Conservation (phyloP, 2,888 invertebrate genomes). For the Seira ritae region DNA sequence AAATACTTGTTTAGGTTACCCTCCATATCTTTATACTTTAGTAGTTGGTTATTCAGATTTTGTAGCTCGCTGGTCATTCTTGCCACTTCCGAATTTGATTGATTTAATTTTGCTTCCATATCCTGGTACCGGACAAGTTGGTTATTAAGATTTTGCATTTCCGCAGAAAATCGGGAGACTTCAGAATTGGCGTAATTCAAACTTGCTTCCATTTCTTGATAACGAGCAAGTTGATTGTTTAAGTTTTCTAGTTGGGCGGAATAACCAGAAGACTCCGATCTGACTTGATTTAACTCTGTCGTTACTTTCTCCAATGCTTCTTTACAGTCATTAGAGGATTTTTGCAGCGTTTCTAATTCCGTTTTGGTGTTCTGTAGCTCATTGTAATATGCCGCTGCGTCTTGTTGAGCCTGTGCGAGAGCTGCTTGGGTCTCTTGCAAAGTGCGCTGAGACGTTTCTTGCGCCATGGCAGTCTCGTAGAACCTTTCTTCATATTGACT, state of each 20-base stretch:
- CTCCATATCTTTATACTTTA: constrained; percentile 27
- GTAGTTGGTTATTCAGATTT: constrained; percentile 23
- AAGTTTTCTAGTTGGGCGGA: constrained; percentile 21
- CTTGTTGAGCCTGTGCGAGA: constrained; percentile 36
- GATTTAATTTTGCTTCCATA: constrained; percentile 23
- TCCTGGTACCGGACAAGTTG: constrained; percentile 23
- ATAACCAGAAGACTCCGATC: constrained; percentile 11
- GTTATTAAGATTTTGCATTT: constrained; percentile 27
- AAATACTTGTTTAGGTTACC: constrained; percentile 31
- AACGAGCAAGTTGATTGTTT: constrained; percentile 23
- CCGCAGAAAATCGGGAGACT: background rate
- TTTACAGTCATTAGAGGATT: constrained; percentile 6
- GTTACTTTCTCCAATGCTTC: background rate
- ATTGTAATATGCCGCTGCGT: constrained; percentile 27
- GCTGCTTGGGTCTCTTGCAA: constrained; percentile 28
- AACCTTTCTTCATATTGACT: constrained; percentile 35
- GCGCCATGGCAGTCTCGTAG: background rate
- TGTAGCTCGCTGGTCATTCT: background rate
- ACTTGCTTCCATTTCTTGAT: constrained; percentile 22
- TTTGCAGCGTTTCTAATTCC: constrained; percentile 32
- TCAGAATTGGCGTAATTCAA: constrained; percentile 23
- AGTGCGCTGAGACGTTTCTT: constrained; percentile 22
- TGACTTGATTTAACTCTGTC: constrained; percentile 13
- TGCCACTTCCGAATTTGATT: constrained; percentile 20
- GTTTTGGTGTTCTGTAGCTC: constrained; percentile 45